A percentile compares a stretch with the other conserved stretches of the same genome.
Evolutionary conservation across 2,797 vertebrate species (phyloP).

Genomic region (Phylloscopus collybita): DNA sequence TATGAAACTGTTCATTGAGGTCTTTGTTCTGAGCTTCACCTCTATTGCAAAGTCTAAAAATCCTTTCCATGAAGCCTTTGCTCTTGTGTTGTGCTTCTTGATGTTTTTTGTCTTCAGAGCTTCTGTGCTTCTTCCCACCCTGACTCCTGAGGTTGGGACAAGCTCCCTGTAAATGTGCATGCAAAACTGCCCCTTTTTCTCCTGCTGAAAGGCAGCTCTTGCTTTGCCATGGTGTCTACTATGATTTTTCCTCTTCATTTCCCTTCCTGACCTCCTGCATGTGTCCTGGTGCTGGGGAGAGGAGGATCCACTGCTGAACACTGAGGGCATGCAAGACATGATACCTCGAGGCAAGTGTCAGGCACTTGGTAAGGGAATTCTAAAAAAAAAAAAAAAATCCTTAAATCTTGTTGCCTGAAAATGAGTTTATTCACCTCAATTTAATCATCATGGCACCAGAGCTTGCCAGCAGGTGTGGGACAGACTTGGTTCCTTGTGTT

Average conservation of each 20-base stretch:
- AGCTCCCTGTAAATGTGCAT: not conserved
- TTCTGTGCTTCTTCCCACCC: not conserved
- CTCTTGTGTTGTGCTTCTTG: not conserved
- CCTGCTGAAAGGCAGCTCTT: not conserved
- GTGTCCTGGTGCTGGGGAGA: not conserved
- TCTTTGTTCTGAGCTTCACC: not conserved
- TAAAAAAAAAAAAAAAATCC: too few species aligned
- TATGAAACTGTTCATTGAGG: not conserved
- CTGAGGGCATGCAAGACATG: fast-evolving
- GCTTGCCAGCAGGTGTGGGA: not conserved
- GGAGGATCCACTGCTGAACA: not conserved
- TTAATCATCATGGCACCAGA: not conserved
- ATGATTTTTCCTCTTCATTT: not conserved
- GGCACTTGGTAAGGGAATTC: not conserved
- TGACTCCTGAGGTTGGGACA: not conserved
- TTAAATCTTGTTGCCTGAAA: not conserved
- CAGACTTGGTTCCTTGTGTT: not conserved
- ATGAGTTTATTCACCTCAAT: not conserved
- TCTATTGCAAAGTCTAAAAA: not conserved
- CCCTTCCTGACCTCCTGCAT: not conserved
- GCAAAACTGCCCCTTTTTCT: not conserved
- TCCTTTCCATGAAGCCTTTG: fast-evolving
- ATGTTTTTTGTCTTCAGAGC: not conserved
- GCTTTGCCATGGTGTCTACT: not conserved
- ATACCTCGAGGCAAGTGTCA: not conserved